Conservation (phyloP, 1,140 invertebrate genomes). For the Diploscapter pachys region DNA sequence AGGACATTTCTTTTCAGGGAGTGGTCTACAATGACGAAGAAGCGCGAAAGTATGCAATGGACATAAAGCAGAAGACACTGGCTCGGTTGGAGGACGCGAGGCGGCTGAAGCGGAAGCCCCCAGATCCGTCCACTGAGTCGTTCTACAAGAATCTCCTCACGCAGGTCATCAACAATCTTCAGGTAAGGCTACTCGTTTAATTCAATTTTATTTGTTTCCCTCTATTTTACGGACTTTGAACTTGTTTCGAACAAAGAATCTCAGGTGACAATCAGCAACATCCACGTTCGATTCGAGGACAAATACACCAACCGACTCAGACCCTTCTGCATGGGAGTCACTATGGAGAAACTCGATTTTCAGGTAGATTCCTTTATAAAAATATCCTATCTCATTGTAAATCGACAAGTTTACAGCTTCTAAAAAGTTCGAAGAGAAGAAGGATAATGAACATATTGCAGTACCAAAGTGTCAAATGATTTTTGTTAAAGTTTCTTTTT, state of each 20-base stretch:
- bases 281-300: conserved; percentile 67
- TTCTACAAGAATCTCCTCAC: conserved; percentile 91
- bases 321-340: conserved; percentile 74
- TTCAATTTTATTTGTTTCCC: conserved; percentile 64
- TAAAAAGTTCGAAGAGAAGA: background rate
- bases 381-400: background rate
- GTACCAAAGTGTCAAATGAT: no score
- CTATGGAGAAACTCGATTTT: conserved; percentile 65
- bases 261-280: conserved; percentile 65
- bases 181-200: conserved; percentile 67
- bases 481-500: conserved; percentile 18
- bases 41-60: conserved; percentile 72
- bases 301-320: conserved; percentile 51
- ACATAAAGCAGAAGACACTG: conserved; percentile 79
- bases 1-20: conserved; percentile 72
- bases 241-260: conserved; percentile 3
- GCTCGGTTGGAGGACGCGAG: conserved; percentile 68
- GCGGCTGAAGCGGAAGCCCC: conserved; percentile 69
- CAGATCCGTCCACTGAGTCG: conserved; percentile 70
- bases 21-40: conserved; percentile 83
- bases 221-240: conserved; percentile 57
- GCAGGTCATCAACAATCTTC: conserved; percentile 95
- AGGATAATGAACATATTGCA: background rate
- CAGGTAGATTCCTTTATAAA: conserved; percentile 50
- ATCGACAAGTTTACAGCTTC: no score